phyloP scores from a whole-genome alignment of 2,888 invertebrate species.

The Drymonia ruficornis region DNA sequence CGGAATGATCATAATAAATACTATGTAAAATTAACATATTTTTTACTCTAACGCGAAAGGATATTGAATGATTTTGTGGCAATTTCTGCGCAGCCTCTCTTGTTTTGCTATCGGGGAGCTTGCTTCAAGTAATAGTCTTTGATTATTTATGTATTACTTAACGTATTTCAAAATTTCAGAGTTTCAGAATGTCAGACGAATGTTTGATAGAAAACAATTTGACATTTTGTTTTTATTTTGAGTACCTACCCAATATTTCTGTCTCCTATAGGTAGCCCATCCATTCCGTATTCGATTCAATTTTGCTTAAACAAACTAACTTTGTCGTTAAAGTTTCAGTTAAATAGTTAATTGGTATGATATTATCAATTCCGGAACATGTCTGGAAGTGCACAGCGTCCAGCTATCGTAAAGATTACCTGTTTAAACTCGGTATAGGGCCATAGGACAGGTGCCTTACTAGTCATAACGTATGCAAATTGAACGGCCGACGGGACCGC shows the following conservation, averaged over 20 bases:
- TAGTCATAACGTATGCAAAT: conserved; percentile 5
- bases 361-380: conserved; percentile 2
- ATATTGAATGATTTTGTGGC: too few species aligned
- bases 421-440: conserved; percentile 2
- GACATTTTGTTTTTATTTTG: too few species aligned
- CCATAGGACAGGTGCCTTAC: conserved; percentile 5
- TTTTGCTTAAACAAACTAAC: neutral
- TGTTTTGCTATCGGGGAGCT: too few species aligned
- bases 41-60: neutral
- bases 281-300: too few species aligned
- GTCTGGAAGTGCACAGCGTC: neutral
- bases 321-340: neutral
- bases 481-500: conserved; percentile 2
- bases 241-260: too few species aligned
- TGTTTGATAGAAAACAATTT: too few species aligned
- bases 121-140: too few species aligned
- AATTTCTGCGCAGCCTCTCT: too few species aligned
- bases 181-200: too few species aligned
- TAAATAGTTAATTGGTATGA: neutral
- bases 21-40: neutral
- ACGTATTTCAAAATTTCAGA: too few species aligned
- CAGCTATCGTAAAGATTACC: conserved; percentile 2
- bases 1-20: neutral
- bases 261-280: too few species aligned
- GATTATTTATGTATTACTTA: too few species aligned